phyloP scores from a whole-genome alignment of 2,888 invertebrate genomes.

The Elegia similella region DNA sequence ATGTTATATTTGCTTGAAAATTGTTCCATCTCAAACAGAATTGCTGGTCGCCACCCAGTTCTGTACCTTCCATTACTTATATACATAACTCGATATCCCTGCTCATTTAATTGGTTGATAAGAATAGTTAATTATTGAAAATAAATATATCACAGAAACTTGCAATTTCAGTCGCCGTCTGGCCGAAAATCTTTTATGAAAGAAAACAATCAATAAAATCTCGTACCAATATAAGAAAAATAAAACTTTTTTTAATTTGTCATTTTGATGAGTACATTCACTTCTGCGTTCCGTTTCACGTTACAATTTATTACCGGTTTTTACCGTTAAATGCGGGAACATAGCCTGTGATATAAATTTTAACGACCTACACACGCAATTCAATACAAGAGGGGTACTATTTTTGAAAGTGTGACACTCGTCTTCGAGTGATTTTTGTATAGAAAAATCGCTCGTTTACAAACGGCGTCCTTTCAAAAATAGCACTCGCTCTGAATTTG shows the following conservation, averaged over 20 bases:
- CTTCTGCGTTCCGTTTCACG: slow-evolving; percentile 73
- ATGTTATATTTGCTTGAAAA: slow-evolving; percentile 93
- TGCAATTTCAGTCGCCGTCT: slow-evolving; percentile 82
- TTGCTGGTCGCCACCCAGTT: slow-evolving; percentile 88
- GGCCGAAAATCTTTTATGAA: slow-evolving; percentile 80
- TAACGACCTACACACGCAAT: too few species aligned
- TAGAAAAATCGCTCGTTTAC: too few species aligned
- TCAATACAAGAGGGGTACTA: too few species aligned
- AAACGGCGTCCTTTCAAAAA: too few species aligned
- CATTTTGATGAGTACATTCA: slow-evolving; percentile 81
- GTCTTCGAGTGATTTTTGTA: too few species aligned
- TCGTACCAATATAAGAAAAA: slow-evolving; percentile 82
- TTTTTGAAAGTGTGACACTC: too few species aligned
- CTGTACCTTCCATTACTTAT: slow-evolving; percentile 83
- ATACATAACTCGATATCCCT: slow-evolving; percentile 82
- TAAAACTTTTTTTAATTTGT: slow-evolving; percentile 82
- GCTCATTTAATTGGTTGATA: slow-evolving; percentile 82
- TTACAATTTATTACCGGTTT: slow-evolving; percentile 15
- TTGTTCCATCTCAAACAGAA: slow-evolving; percentile 95
- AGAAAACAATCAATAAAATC: slow-evolving; percentile 83
- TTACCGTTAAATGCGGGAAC: neutral
- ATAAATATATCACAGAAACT: slow-evolving; percentile 82
- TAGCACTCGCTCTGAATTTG: too few species aligned
- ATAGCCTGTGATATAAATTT: neutral
- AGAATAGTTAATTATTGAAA: slow-evolving; percentile 79